These are phyloP conservation scores for Cyclophora albipunctata DNA, from an alignment of 2,888 invertebrate species.

Conservation along the genomic window DNA sequence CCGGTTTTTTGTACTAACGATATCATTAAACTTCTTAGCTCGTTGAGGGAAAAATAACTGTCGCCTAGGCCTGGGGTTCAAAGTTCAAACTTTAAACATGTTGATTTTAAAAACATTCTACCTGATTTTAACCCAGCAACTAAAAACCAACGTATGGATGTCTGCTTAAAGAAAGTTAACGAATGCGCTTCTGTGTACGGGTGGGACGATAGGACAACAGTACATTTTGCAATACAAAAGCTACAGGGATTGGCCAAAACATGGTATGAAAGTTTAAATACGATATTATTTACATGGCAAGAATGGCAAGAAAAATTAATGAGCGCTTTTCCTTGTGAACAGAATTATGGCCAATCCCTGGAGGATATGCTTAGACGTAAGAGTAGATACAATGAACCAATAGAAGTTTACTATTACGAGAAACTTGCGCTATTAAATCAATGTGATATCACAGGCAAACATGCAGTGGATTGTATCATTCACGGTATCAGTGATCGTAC, in stretches of 20 bases:
- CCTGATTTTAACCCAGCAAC: too few relatives aligned
- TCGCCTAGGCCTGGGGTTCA: too few relatives aligned
- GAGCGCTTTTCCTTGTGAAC: background rate
- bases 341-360: too few relatives aligned
- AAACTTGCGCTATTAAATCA: background rate
- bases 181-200: too few relatives aligned
- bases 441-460: background rate
- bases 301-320: background rate
- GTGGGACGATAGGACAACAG: background rate
- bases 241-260: background rate
- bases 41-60: too few relatives aligned
- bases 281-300: background rate
- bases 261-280: background rate
- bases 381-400: background rate
- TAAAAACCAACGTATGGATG: too few relatives aligned
- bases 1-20: too few relatives aligned
- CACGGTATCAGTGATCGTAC: background rate
- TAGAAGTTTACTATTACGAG: constrained; percentile 1
- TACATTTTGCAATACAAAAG: background rate
- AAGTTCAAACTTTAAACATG: too few relatives aligned
- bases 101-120: too few relatives aligned
- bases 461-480: background rate
- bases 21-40: too few relatives aligned
- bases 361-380: background rate
- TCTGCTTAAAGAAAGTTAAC: too few relatives aligned